Evolutionary conservation across 64 coral and sea anemone genomes (phyloP).

Genomic region (Pachyseris speciosa): DNA sequence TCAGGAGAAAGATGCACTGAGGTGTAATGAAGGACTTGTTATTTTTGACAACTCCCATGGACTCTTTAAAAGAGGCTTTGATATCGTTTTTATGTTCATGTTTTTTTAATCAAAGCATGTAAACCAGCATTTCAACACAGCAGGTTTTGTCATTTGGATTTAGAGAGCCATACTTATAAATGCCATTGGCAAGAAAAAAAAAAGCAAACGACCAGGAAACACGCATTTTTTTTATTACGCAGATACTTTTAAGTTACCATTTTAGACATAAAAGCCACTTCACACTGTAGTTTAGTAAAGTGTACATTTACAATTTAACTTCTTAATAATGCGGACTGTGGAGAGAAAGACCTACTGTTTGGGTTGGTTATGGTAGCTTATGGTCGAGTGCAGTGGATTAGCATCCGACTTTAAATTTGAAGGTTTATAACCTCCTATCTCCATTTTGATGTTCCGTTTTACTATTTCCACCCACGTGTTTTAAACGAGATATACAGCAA

Average conservation of each 20-base stretch:
- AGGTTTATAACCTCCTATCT: no score
- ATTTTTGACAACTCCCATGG: not conserved
- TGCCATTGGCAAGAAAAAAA: not conserved
- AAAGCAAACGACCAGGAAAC: not conserved
- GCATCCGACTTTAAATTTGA: no score
- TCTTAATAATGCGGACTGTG: no score
- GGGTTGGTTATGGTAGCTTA: no score
- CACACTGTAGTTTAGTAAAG: no score
- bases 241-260: not conserved
- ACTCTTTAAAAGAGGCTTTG: not conserved
- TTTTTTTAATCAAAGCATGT: not conserved
- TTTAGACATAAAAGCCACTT: not conserved
- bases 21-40: conserved; percentile 13
- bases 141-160: not conserved
- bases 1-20: conserved; percentile 63
- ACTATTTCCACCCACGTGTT: no score
- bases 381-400: no score
- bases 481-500: no score
- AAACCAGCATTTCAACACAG: not conserved
- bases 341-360: no score
- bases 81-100: not conserved
- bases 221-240: not conserved
- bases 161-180: not conserved
- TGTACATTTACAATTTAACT: no score
- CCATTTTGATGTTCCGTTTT: no score